Base-by-base conservation (phyloP, 2,113 vertebrate species). In the Verasper variegatus region DNA sequence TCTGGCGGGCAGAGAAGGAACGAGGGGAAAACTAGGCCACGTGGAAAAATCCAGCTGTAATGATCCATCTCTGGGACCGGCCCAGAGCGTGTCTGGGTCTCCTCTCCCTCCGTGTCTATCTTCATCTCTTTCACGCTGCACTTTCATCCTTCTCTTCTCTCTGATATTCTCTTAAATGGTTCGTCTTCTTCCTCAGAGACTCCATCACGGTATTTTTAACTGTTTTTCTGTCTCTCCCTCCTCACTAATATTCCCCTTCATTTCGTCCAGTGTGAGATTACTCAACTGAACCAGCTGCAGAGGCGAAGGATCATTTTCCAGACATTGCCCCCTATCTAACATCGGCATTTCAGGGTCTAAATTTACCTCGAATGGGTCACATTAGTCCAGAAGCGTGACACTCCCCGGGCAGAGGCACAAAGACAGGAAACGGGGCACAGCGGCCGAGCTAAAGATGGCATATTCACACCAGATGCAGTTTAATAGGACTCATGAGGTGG, bases 1-100 rank as follows among this genome's bases (percentile, higher is more conserved):
- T 80, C 77, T 72, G 63, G 45, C 18, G 26, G 58, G 70, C 71
- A 58, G 67, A 64, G 64, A 63, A 26, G 59, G 74, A 83, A 47
- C 20, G 49, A 79, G 61, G n/a, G 45, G 75, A 86, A 91, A 93
- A 91, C 73, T 88, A 91, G 90, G 89, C 87, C 89, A 89, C 51
- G 57, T 83, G 89, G 90, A 92, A 93, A 90, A 88, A 86, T 66
- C 84, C 71, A 88, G 87, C 68, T 76, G 88, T 71, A 90, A 88
- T 42, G 83, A 91, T 78, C 84, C 72, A 27, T 80, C 70, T 67
- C 40, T 62, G 45, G 31, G 45, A 67, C 64, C 18, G 0, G 70
- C 51, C 0, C 1, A 60, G 26, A 8, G 59, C 15, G 27, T 27
- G 65, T 78, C 69, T 61, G 61, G 26, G 35, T 58, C 45, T 69